These are phyloP conservation scores for Sminthurides bifidus DNA, from an alignment of 1,140 invertebrate genomes.

Conservation along the genomic window DNA sequence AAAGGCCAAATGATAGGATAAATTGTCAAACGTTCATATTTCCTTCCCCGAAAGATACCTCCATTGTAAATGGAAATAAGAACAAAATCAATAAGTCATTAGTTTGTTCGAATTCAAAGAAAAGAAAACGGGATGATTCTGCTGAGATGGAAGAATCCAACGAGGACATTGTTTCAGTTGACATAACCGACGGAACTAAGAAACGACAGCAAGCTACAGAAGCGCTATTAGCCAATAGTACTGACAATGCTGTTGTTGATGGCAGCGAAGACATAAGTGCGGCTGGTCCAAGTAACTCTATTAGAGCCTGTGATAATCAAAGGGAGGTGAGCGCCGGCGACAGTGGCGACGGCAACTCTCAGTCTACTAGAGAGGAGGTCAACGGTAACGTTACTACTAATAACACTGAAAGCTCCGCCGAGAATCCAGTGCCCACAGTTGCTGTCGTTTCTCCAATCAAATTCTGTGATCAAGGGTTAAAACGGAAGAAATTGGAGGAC, in stretches of 20 bases:
- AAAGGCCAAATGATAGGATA: not conserved
- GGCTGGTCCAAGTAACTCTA: slow-evolving; percentile 10
- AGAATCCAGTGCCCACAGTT: not conserved
- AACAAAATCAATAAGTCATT: not conserved
- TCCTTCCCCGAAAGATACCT: not conserved
- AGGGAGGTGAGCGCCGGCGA: not conserved
- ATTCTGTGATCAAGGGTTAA: slow-evolving; percentile 57
- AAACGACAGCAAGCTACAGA: not conserved
- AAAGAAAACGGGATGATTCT: not conserved
- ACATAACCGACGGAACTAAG: not conserved
- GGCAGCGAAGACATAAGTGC: slow-evolving; percentile 14
- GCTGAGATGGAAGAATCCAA: not conserved
- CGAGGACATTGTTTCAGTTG: no score
- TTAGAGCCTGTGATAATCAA: slow-evolving; percentile 25
- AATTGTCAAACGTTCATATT: not conserved
- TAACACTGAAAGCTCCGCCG: not conserved
- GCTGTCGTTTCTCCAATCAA: not conserved
- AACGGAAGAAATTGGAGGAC: slow-evolving; percentile 60
- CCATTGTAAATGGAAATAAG: not conserved
- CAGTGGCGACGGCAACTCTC: not conserved
- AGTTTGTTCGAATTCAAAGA: not conserved
- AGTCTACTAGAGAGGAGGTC: not conserved
- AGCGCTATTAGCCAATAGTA: not conserved
- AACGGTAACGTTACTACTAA: not conserved
- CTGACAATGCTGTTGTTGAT: slow-evolving; percentile 25